These are phyloP conservation scores for Leptinotarsa peninsularis DNA, from an alignment of 2,888 invertebrate genomes.

Conservation along the genomic window DNA sequence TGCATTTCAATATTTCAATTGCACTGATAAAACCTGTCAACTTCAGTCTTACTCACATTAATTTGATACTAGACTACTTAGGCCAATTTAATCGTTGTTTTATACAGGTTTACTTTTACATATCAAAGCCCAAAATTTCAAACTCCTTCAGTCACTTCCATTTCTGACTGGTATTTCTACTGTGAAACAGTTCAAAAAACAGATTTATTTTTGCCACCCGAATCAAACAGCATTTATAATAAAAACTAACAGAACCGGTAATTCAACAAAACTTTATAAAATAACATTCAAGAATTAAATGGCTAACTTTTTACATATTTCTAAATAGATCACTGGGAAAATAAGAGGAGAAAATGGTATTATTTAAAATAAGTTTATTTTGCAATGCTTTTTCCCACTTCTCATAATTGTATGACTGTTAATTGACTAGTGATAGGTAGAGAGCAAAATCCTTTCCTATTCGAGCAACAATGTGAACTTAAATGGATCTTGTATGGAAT, in stretches of 20 bases:
- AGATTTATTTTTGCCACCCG: too few relatives aligned
- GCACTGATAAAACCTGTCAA: not conserved
- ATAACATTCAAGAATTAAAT: not conserved
- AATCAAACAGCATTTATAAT: too few relatives aligned
- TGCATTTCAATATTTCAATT: not conserved
- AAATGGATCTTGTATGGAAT: not conserved
- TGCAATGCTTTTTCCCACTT: not conserved
- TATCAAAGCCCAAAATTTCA: not conserved
- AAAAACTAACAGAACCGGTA: too few relatives aligned
- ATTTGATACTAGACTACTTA: constrained; percentile 1
- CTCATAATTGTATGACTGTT: not conserved
- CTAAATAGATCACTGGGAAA: not conserved
- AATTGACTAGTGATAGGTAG: constrained; percentile 13
- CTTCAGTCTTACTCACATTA: not conserved
- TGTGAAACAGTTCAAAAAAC: too few relatives aligned
- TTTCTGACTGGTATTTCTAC: not conserved
- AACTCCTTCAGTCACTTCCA: not conserved
- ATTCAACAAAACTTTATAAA: not conserved
- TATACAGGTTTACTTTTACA: not conserved
- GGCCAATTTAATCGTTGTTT: constrained; percentile 10
- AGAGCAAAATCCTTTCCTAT: constrained; percentile 16
- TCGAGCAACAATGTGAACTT: constrained; percentile 1
- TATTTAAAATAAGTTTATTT: not conserved
- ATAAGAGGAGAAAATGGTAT: too few relatives aligned
- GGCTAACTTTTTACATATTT: too few relatives aligned